Evolutionary conservation across 2,113 vertebrate genomes (phyloP).

Genomic region (Lynx canadensis): DNA sequence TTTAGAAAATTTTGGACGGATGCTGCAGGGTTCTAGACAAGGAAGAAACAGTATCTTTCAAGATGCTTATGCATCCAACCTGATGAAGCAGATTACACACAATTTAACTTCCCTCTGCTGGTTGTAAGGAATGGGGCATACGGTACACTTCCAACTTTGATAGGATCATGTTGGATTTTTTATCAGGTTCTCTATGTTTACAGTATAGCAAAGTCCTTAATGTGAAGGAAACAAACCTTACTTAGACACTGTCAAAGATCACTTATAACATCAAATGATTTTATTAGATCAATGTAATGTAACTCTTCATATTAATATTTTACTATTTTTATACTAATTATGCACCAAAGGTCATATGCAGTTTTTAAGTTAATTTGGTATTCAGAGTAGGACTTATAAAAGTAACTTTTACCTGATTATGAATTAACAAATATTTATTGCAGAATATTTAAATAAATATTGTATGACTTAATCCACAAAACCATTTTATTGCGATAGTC

Average conservation of each 20-base stretch:
- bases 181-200: background rate
- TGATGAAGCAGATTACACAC: background rate
- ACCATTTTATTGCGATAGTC: background rate
- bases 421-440: background rate
- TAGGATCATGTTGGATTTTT: background rate
- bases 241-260: background rate
- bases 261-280: background rate
- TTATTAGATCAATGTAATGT: background rate
- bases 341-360: background rate
- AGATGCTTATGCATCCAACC: background rate
- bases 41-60: slow-evolving; percentile 12
- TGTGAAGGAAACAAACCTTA: slow-evolving; percentile 34
- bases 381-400: slow-evolving; percentile 21
- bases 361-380: background rate
- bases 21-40: background rate
- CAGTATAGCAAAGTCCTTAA: background rate
- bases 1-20: slow-evolving; percentile 9
- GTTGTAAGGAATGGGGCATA: background rate
- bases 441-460: slow-evolving; percentile 1
- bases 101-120: background rate
- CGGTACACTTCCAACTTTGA: background rate
- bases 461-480: background rate
- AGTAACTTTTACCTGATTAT: background rate
- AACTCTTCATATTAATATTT: slow-evolving; percentile 20
- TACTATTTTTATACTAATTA: slow-evolving; percentile 16